Conservation (phyloP, 2,888 invertebrate genomes). For the Drosophila tripunctata region DNA sequence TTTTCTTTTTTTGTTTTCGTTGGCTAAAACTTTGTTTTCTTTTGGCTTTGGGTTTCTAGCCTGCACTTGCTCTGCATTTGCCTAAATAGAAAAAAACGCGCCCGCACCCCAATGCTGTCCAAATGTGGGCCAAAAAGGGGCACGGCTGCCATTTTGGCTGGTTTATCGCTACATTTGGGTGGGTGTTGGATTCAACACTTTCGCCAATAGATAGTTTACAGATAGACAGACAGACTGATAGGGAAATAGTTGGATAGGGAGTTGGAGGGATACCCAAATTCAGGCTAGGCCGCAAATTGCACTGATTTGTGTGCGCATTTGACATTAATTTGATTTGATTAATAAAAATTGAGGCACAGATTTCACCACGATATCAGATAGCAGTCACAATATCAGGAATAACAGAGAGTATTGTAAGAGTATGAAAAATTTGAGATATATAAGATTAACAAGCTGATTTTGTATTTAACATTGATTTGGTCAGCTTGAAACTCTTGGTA, state of each 20-base stretch:
- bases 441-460: too few species aligned
- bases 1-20: slow-evolving; percentile 2
- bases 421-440: too few species aligned
- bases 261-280: background rate
- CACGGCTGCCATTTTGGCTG: slow-evolving; percentile 59
- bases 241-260: background rate
- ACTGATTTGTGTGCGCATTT: slow-evolving; percentile 79
- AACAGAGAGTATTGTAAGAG: background rate
- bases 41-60: slow-evolving; percentile 10
- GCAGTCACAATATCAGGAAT: slow-evolving; percentile 19
- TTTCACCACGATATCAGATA: slow-evolving; percentile 50
- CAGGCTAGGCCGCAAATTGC: slow-evolving; percentile 56
- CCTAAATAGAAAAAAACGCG: slow-evolving; percentile 22
- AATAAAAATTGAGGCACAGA: slow-evolving; percentile 67
- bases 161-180: slow-evolving; percentile 62
- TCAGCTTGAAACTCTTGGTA: too few species aligned
- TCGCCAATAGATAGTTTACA: slow-evolving; percentile 55
- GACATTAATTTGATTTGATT: slow-evolving; percentile 78
- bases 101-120: slow-evolving; percentile 50
- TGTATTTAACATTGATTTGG: too few species aligned
- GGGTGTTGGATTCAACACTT: slow-evolving; percentile 77
- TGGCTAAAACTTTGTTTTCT: background rate
- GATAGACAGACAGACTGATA: background rate
- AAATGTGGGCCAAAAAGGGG: slow-evolving; percentile 22
- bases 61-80: slow-evolving; percentile 61